Conservation (phyloP, 2,888 invertebrate species). For the Dasysyrphus albostriatus region DNA sequence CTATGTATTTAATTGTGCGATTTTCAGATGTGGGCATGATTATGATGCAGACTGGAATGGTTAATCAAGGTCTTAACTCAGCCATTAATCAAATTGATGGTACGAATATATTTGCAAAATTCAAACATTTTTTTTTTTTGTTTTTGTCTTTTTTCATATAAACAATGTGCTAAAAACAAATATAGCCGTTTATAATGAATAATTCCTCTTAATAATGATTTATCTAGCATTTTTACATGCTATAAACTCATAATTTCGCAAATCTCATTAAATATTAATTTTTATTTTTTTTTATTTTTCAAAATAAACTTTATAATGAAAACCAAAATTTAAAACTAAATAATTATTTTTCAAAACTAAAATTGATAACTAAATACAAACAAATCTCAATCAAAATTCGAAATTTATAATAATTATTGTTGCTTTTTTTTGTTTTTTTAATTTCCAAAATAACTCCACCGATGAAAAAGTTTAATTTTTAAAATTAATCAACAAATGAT, state of each 20-base stretch:
- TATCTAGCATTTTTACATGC: conserved; percentile 71
- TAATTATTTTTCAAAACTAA: not conserved
- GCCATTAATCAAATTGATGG: conserved; percentile 88
- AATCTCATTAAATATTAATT: conserved; percentile 68
- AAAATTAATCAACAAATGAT: conserved; percentile 16
- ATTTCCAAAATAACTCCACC: conserved; percentile 21
- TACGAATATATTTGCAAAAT: conserved; percentile 85
- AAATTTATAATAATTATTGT: conserved; percentile 40
- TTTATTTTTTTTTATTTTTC: conserved; percentile 17
- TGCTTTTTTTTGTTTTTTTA: conserved; percentile 39
- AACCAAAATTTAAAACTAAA: not conserved
- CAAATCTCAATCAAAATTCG: conserved; percentile 7
- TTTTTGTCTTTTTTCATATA: conserved; percentile 37
- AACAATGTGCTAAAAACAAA: conserved; percentile 59
- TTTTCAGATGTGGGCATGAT: conserved; percentile 97
- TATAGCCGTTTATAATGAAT: conserved; percentile 58
- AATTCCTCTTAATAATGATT: conserved; percentile 46
- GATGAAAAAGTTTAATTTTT: conserved; percentile 20
- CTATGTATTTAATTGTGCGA: conserved; percentile 75
- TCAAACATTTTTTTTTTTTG: conserved; percentile 51
- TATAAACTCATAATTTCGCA: conserved; percentile 72
- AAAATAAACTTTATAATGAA: conserved; percentile 45
- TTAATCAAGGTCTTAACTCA: conserved; percentile 94
- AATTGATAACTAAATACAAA: not conserved
- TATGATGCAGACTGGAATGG: conserved; percentile 98